A percentile compares a stretch with the other conserved stretches of the same genome.
phyloP scores from a whole-genome alignment of 2,797 vertebrate genomes.

The Danio tinwini region DNA sequence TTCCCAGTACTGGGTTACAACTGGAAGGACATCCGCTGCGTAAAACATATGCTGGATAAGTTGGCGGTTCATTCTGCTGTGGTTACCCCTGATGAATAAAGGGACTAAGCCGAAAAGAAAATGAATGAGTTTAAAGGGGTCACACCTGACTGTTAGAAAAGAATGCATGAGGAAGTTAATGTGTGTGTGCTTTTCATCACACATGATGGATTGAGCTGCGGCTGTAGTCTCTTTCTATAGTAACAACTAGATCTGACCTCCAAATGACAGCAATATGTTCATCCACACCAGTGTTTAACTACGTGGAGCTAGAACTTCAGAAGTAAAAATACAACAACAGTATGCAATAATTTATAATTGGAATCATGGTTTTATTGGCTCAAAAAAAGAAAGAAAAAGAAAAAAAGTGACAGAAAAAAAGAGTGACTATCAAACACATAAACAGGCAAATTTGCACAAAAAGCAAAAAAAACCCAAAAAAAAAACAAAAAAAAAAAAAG shows the following conservation, averaged over 20 bases:
- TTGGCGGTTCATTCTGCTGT: too few species aligned
- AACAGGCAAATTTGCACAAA: too few species aligned
- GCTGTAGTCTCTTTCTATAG: slow-evolving; percentile 26
- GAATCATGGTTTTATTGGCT: neutral
- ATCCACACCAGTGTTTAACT: slow-evolving; percentile 1
- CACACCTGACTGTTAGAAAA: slow-evolving; percentile 55
- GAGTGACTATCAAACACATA: too few species aligned
- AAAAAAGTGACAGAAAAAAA: too few species aligned
- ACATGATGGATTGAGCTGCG: slow-evolving; percentile 7
- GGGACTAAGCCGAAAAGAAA: too few species aligned
- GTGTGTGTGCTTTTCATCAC: slow-evolving; percentile 37
- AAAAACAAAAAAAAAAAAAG: too few species aligned
- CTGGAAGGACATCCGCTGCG: too few species aligned
- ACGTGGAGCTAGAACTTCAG: neutral
- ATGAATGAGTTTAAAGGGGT: slow-evolving; percentile 27
- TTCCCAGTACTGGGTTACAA: too few species aligned
- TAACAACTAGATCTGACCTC: slow-evolving; percentile 17
- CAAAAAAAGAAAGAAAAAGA: neutral
- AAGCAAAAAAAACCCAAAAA: too few species aligned
- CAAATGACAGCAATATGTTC: slow-evolving; percentile 2
- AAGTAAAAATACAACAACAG: too few species aligned
- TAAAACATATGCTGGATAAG: too few species aligned
- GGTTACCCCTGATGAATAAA: too few species aligned
- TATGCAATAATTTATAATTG: neutral
- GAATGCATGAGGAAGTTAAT: slow-evolving; percentile 43